Percentiles rank a stretch among this genome's conserved stretches.
Evolutionary conservation across 2,113 vertebrate species (phyloP).

Genomic region (Thunnus thynnus): DNA sequence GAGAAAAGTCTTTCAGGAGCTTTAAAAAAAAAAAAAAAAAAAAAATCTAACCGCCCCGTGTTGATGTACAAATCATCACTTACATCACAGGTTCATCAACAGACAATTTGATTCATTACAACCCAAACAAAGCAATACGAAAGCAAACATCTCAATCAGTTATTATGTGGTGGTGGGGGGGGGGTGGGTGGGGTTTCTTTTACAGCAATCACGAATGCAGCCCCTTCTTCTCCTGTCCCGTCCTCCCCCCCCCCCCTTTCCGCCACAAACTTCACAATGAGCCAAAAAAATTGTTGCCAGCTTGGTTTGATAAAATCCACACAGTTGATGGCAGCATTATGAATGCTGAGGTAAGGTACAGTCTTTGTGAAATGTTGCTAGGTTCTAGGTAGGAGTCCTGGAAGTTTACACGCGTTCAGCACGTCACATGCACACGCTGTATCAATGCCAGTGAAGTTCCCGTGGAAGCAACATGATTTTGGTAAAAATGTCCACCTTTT

Average conservation of each 20-base stretch:
- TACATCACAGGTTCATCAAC: conserved; percentile 62
- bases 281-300: conserved; percentile 30
- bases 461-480: conserved; percentile 76
- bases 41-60: conserved; percentile 4
- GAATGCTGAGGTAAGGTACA: conserved; percentile 50
- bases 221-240: background rate
- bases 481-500: conserved; percentile 66
- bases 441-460: conserved; percentile 66
- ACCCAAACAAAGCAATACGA: conserved; percentile 65
- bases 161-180: conserved; percentile 7
- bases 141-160: conserved; percentile 67
- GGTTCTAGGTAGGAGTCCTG: conserved; percentile 49
- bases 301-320: conserved; percentile 42
- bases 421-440: conserved; percentile 76
- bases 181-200: background rate
- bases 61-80: conserved; percentile 50
- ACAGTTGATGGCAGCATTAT: conserved; percentile 42
- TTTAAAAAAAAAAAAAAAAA: conserved; percentile 28
- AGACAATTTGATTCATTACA: conserved; percentile 67
- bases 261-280: conserved; percentile 40
- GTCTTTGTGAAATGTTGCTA: conserved; percentile 62
- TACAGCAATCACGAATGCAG: conserved; percentile 50
- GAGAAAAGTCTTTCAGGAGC: conserved; percentile 35
- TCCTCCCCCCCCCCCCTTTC: background rate
- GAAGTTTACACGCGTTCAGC: conserved; percentile 62